Evolutionary conservation across 2,888 invertebrate species (phyloP).

Genomic region (Hirtodrosophila duncani): DNA sequence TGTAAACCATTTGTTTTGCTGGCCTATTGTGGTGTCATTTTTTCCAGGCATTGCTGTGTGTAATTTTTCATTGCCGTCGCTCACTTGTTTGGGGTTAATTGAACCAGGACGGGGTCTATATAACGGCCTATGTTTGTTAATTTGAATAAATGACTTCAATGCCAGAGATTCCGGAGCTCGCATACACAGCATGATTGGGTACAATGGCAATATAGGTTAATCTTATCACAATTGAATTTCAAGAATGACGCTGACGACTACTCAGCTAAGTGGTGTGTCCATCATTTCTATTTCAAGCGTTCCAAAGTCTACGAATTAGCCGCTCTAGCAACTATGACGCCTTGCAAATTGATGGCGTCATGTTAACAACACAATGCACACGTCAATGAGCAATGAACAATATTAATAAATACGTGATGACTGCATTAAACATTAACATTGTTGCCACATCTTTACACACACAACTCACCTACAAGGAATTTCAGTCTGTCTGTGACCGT

Average conservation of each 20-base stretch:
- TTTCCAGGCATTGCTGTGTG: conserved; percentile 18
- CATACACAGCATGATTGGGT: too few relatives aligned
- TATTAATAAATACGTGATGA: conserved; percentile 52
- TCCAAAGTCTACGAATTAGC: conserved; percentile 22
- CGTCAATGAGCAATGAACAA: conserved; percentile 21
- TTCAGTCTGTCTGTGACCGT: conserved; percentile 16
- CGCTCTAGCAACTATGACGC: conserved; percentile 34
- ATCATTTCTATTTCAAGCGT: conserved; percentile 57
- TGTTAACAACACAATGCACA: conserved; percentile 19
- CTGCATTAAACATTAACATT: conserved; percentile 19
- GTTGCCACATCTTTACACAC: neutral
- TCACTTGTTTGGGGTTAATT: conserved; percentile 68
- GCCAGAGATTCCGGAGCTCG: conserved; percentile 7
- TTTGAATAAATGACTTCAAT: conserved; percentile 58
- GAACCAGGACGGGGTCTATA: conserved; percentile 45
- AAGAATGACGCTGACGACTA: conserved; percentile 12
- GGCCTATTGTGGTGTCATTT: conserved; percentile 37
- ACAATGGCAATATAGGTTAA: too few relatives aligned
- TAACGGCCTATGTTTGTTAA: conserved; percentile 31
- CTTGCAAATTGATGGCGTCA: conserved; percentile 52
- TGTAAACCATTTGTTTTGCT: conserved; percentile 39
- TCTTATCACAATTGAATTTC: conserved; percentile 52
- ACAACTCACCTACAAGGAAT: conserved; percentile 4
- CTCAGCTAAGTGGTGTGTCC: neutral
- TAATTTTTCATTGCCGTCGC: conserved; percentile 49